These are phyloP conservation scores for Scaptomyza graminum DNA, from an alignment of 1,140 invertebrate genomes.

Conservation along the genomic window DNA sequence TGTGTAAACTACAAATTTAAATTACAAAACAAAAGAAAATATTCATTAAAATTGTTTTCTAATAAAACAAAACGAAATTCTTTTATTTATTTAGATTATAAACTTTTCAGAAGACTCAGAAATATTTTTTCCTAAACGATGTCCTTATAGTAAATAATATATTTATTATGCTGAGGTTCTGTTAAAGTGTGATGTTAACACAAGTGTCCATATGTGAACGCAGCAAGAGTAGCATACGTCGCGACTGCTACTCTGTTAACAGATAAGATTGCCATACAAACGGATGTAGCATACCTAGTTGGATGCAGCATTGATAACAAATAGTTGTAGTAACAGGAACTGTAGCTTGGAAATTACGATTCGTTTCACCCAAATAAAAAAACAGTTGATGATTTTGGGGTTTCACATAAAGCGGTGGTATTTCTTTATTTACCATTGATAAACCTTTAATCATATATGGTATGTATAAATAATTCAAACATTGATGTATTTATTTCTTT, in stretches of 20 bases:
- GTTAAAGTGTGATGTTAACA: too few relatives aligned
- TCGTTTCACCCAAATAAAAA: background rate
- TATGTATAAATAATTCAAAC: slow-evolving; percentile 78
- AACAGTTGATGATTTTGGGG: slow-evolving; percentile 44
- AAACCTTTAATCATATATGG: slow-evolving; percentile 78
- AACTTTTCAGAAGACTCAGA: background rate
- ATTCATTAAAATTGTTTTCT: slow-evolving; percentile 83
- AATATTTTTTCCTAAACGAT: too few relatives aligned
- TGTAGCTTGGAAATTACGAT: too few relatives aligned
- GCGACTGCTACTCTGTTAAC: too few relatives aligned
- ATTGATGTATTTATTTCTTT: slow-evolving; percentile 57
- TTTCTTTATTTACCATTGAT: slow-evolving; percentile 83
- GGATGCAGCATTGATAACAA: too few relatives aligned
- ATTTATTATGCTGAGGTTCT: too few relatives aligned
- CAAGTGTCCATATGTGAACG: too few relatives aligned
- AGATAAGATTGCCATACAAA: too few relatives aligned
- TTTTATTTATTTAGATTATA: slow-evolving; percentile 37
- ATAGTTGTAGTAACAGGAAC: too few relatives aligned
- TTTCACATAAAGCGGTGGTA: slow-evolving; percentile 83
- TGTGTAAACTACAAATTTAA: slow-evolving; percentile 75
- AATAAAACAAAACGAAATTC: slow-evolving; percentile 62
- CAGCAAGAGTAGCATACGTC: too few relatives aligned
- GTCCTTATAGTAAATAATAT: too few relatives aligned
- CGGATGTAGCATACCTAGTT: too few relatives aligned
- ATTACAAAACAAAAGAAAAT: slow-evolving; percentile 63